Percentiles rank a stretch among this genome's conserved stretches.
Conservation (phyloP, 2,888 invertebrate species). For the Acleris cristana region DNA sequence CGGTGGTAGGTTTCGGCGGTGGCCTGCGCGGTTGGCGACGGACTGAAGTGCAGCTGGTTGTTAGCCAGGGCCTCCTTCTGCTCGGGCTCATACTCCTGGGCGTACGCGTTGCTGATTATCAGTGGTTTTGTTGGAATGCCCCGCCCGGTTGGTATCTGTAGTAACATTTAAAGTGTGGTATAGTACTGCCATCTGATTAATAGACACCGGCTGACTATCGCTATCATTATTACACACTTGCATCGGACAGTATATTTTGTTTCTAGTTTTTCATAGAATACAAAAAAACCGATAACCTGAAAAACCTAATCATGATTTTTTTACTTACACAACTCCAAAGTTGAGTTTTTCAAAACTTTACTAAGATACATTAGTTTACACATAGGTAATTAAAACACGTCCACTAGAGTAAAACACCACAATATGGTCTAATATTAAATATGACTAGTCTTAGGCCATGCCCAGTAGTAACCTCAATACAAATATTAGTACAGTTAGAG, state of each 20-base stretch:
- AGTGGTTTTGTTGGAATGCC: slow-evolving; percentile 70
- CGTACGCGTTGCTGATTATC: slow-evolving; percentile 79
- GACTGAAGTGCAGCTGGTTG: slow-evolving; percentile 51
- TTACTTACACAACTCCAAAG: too few species aligned
- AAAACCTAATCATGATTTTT: too few species aligned
- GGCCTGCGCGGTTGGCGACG: slow-evolving; percentile 57
- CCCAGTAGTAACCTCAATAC: slow-evolving; percentile 19
- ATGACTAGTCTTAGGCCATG: too few species aligned
- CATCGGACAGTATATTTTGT: too few species aligned
- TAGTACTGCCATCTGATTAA: too few species aligned
- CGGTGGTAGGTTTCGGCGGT: slow-evolving; percentile 61
- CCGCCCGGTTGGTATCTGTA: slow-evolving; percentile 72
- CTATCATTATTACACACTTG: too few species aligned
- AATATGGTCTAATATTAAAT: too few species aligned
- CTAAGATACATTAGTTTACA: not conserved
- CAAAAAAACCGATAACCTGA: too few species aligned
- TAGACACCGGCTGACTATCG: too few species aligned
- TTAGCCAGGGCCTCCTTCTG: slow-evolving; percentile 56
- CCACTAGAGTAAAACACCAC: too few species aligned
- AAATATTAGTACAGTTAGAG: slow-evolving; percentile 19
- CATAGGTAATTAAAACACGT: not conserved
- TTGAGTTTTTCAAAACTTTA: too few species aligned
- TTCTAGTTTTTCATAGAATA: too few species aligned
- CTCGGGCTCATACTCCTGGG: slow-evolving; percentile 76
- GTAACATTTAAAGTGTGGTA: not conserved